Conservation (phyloP, 2,113 vertebrate genomes). For the Illadopsis cleaveri region DNA sequence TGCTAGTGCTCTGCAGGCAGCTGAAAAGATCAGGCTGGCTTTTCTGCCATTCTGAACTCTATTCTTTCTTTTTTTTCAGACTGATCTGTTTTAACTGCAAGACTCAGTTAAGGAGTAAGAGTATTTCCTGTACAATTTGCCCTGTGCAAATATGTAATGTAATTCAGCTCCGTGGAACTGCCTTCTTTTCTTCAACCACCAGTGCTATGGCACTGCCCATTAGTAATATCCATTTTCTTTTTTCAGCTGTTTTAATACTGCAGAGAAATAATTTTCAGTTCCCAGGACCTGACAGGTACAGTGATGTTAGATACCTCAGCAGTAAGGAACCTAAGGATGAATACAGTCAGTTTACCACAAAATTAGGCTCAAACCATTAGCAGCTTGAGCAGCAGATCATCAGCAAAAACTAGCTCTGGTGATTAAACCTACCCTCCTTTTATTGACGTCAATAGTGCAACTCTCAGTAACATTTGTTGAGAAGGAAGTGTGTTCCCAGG, state of each 20-base stretch:
- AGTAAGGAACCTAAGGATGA: neutral
- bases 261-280: neutral
- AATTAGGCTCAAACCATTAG: neutral
- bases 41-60: neutral
- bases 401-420: neutral
- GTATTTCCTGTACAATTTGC: neutral
- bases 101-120: neutral
- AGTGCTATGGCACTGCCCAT: neutral
- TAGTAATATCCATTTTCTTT: neutral
- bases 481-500: neutral
- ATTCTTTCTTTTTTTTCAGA: neutral
- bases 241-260: neutral
- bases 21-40: neutral
- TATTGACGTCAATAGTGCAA: fast-evolving
- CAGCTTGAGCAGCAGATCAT: neutral
- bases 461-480: neutral
- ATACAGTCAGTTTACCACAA: neutral
- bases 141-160: neutral
- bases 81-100: neutral
- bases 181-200: neutral
- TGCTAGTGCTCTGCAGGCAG: neutral
- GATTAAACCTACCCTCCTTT: neutral
- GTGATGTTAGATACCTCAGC: neutral
- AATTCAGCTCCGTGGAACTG: neutral
- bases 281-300: neutral